Conservation (phyloP, 2,113 vertebrate genomes). For the Microtus richardsoni region DNA sequence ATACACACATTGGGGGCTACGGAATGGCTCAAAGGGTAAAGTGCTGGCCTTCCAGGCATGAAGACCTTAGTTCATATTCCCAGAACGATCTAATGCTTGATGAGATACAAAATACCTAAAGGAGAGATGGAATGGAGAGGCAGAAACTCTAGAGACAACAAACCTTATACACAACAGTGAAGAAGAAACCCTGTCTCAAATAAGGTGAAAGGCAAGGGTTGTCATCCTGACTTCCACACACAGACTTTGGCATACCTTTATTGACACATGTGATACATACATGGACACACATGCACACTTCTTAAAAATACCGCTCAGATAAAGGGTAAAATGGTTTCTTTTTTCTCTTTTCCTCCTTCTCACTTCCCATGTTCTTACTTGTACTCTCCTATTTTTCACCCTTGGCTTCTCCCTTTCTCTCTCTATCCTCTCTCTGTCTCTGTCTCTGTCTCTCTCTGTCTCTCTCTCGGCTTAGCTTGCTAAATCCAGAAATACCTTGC, state of each 20-base stretch:
- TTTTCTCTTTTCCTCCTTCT: not conserved
- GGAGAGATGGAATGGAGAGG: not conserved
- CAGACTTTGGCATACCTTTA: not conserved
- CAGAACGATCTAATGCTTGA: not conserved
- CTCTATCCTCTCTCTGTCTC: not conserved
- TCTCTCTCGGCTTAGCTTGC: not conserved
- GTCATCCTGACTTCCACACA: not conserved
- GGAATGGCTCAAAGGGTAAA: not conserved
- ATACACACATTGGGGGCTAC: not conserved
- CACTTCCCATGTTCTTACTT: not conserved
- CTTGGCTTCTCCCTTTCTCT: not conserved
- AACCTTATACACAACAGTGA: not conserved
- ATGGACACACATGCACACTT: not conserved
- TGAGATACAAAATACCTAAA: not conserved
- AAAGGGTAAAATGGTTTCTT: not conserved
- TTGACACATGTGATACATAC: not conserved
- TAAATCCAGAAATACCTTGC: not conserved
- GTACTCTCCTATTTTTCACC: not conserved
- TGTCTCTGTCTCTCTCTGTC: not conserved
- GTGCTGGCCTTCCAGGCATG: not conserved
- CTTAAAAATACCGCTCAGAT: not conserved
- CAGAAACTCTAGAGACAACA: not conserved
- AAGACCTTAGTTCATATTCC: not conserved
- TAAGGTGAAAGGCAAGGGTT: too few species aligned
- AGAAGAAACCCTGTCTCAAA: not conserved